Base-by-base conservation (phyloP, 2,113 vertebrate genomes). In the Elephas maximus region DNA sequence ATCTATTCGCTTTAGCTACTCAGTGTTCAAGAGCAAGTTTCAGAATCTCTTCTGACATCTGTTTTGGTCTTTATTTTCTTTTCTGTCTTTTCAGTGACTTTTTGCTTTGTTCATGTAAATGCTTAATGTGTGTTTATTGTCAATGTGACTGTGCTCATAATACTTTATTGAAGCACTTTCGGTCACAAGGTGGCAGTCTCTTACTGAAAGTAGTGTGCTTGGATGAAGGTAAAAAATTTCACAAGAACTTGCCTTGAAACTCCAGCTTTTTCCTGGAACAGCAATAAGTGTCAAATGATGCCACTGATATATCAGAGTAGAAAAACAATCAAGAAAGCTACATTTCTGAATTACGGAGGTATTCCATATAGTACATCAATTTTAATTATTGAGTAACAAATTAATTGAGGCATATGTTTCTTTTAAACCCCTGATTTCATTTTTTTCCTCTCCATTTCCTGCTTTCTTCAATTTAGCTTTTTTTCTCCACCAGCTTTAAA, bases 351-450 rank as follows among this genome's bases (percentile, higher is more conserved):
- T 67, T 9, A 28, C 1, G 18, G 53, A 65, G 18, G 28, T 78
- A 81, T n/a, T 23, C 37, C 20, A 4, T 71, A 2, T 83, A 80
- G 37, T 83, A 89, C 20, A 96, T 83, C 57, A 74, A 1, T 87
- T 93, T 93, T 91, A 96, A 79, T 92, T 79, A 53, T 21, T 71
- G 37, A 86, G 24, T 76, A 89, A 77, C 51, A 83, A 44, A 44
- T 79, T 76, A 90, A 92, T 76, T 82, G 91, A 96, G 71, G 44
- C n/a, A 62, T 21, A 3, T 30, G 6, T 67, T 91, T 95, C 80
- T 96, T 95, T 90, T 51, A 83, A 53, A 80, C 21, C 11, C 12
- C 78, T 96, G 2, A 85, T 77, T 89, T 85, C 53, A 76, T 28
- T 33, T 62, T 86, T 91, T 96, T 95, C 53, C 33, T 81, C 92